Evolutionary conservation across 2,797 vertebrate genomes (phyloP), one percentile per base, ranked within the genome.

Genomic region (Gymnoscopelus microlampas): DNA sequence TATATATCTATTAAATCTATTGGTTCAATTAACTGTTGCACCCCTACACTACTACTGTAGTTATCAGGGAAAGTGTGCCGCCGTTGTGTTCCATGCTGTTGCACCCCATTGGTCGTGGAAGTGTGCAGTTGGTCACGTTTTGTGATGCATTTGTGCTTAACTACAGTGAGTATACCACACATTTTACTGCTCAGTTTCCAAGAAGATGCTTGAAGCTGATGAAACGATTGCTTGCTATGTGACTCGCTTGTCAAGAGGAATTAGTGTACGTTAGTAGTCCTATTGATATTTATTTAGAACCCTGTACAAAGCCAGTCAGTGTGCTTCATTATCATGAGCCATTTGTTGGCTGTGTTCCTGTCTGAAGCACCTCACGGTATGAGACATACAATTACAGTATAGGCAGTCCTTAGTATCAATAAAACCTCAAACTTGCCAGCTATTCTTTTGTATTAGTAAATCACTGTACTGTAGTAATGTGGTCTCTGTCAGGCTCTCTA

Each of bases 261-360:
- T 19, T 19, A 19, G 19, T 1, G 19, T 19, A 19, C 19, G 19
- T 19, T 19, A 1, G 19, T 19, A 19, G 19, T 19, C 49, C 23
- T 64, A 67, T 70, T 69, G 2, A 71, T 75, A 77, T 47, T 51
- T 72, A 63, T 59, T 79, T 60, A 66, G 69, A 56, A 75, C 62
- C 55, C 68, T 13, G 56, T 4, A 14, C 12, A 53, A 51, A 59
- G 5, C 68, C 60, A 66, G 60, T 60, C 9, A 61, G 57, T 57
- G 5, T 56, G 39, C 65, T 78, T 70, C 19, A 19, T 19, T 19
- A 19, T 19, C 19, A 19, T 19, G 19, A 19, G 19, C 19, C 19
- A 19, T 19, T 19, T 19, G 19, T 19, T 19, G 19, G 19, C 19
- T 19, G 19, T 1, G 19, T 19, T 19, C 19, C 19, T 19, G 19